These are phyloP conservation scores for Tribolium madens DNA, from an alignment of 1,140 invertebrate species.

Conservation along the genomic window DNA sequence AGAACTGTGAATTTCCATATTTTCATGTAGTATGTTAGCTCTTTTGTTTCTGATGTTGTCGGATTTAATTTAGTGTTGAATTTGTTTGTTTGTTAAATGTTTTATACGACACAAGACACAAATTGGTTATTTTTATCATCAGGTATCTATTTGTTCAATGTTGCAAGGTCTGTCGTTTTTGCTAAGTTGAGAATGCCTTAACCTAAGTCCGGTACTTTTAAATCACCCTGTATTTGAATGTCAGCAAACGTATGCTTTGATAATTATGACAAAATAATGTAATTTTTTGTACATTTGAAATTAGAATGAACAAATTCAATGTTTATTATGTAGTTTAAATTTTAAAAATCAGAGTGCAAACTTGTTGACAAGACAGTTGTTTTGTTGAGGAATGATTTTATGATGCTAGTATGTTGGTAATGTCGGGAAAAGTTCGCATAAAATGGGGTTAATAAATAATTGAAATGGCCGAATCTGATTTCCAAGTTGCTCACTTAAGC, in stretches of 20 bases:
- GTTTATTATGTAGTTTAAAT: neutral
- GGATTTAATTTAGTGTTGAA: too few species aligned
- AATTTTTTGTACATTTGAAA: neutral
- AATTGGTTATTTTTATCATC: too few species aligned
- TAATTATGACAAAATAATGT: neutral
- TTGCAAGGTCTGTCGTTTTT: too few species aligned
- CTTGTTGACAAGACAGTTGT: neutral
- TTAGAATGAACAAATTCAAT: neutral
- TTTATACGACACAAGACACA: too few species aligned
- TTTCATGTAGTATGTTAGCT: too few species aligned
- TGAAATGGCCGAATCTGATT: conserved; percentile 13
- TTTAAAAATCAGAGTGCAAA: neutral
- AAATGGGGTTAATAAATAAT: conserved; percentile 26
- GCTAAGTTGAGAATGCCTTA: too few species aligned
- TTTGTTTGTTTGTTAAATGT: too few species aligned
- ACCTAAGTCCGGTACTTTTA: too few species aligned
- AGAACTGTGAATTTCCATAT: too few species aligned
- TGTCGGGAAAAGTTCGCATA: neutral
- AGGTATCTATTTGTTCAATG: too few species aligned
- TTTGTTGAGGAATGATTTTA: neutral
- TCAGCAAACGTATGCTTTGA: neutral
- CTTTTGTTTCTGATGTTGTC: too few species aligned
- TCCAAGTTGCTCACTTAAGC: conserved; percentile 21
- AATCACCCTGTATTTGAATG: too few species aligned
- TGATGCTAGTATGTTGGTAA: neutral